Evolutionary conservation across 2,113 vertebrate species (phyloP).

Genomic region (Oceanites oceanicus): DNA sequence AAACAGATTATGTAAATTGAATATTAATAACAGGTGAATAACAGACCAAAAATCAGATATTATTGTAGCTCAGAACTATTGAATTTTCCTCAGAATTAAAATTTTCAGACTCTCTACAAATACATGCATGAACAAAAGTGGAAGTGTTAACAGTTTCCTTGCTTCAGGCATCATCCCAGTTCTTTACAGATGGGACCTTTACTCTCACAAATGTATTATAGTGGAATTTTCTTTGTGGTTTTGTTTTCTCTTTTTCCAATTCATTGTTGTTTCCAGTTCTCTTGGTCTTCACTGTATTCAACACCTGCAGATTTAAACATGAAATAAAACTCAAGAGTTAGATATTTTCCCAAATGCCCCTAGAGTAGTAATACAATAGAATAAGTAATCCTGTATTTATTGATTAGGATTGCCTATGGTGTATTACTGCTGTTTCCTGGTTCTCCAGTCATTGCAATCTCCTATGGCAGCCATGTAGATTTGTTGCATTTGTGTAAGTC

Average conservation of each 20-base stretch:
- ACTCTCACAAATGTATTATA: not conserved
- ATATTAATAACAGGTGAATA: not conserved
- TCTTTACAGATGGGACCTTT: not conserved
- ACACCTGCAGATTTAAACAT: not conserved
- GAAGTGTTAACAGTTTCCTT: not conserved
- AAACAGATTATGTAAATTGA: not conserved
- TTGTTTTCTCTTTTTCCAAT: not conserved
- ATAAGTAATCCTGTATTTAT: not conserved
- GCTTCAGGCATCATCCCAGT: not conserved
- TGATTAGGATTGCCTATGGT: not conserved
- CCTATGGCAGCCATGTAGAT: not conserved
- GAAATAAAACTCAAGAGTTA: not conserved
- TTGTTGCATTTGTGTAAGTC: not conserved
- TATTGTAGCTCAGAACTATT: not conserved
- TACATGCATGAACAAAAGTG: not conserved
- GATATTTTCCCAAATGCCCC: not conserved
- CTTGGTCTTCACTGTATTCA: not conserved
- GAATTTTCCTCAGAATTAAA: not conserved
- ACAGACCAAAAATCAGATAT: not conserved
- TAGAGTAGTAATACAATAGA: not conserved
- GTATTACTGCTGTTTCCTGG: not conserved
- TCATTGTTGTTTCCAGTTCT: not conserved
- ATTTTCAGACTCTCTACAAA: not conserved
- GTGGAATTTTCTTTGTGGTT: not conserved
- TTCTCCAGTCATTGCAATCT: not conserved